These are phyloP conservation scores for Cynocephalus volans DNA, from an alignment of 2,113 vertebrate species.

Conservation along the genomic window DNA sequence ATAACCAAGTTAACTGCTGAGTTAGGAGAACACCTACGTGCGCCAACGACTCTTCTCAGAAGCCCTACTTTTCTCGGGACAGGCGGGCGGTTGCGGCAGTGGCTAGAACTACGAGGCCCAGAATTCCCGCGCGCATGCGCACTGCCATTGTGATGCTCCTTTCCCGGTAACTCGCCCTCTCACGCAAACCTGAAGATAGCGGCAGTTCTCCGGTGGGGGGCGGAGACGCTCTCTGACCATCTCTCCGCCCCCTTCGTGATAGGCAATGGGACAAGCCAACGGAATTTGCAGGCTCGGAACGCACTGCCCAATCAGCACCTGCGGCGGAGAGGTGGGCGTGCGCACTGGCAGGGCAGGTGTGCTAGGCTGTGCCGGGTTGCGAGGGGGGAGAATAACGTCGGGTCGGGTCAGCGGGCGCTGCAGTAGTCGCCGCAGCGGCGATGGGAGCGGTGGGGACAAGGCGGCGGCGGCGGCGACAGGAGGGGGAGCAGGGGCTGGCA, in stretches of 20 bases:
- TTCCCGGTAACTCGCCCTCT: conserved; percentile 78
- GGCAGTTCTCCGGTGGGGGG: conserved; percentile 76
- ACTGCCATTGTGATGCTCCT: conserved; percentile 57
- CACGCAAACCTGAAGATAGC: conserved; percentile 84
- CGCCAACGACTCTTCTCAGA: neutral
- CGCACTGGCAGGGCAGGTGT: conserved; percentile 71
- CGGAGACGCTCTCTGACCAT: conserved; percentile 67
- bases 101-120: conserved; percentile 82
- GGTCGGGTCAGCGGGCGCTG: conserved; percentile 86
- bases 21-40: neutral
- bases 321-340: conserved; percentile 78
- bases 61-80: neutral
- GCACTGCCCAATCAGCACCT: conserved; percentile 83
- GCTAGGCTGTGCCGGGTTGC: conserved; percentile 75
- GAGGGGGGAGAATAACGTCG: conserved; percentile 85
- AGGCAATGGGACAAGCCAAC: conserved; percentile 76
- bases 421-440: conserved; percentile 87
- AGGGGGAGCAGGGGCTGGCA: conserved; percentile 71
- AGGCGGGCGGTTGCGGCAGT: rapidly evolving
- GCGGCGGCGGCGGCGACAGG: conserved; percentile 82
- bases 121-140: conserved; percentile 74
- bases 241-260: conserved; percentile 75
- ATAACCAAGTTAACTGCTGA: neutral
- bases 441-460: conserved; percentile 80
- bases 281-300: neutral